phyloP scores from a whole-genome alignment of 2,888 invertebrate genomes.

The Sarcophaga rosellei region DNA sequence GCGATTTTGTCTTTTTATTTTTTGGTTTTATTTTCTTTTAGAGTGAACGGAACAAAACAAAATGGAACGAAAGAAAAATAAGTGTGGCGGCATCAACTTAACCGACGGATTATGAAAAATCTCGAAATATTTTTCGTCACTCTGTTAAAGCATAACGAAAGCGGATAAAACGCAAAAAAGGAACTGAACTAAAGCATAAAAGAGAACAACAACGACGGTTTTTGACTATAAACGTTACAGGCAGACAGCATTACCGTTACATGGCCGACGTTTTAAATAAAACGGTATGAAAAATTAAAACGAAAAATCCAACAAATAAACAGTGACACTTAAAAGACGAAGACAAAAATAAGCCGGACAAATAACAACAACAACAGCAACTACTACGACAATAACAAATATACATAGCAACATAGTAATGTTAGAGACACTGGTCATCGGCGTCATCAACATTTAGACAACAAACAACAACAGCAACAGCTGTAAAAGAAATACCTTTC shows the following conservation, averaged over 20 bases:
- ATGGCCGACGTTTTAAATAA: constrained; percentile 24
- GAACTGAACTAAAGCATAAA: not conserved
- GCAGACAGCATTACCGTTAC: constrained; percentile 38
- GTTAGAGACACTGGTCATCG: constrained; percentile 64
- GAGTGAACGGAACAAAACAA: not conserved
- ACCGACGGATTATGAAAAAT: constrained; percentile 48
- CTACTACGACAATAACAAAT: constrained; percentile 12
- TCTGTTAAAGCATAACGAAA: constrained; percentile 3
- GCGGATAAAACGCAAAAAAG: constrained; percentile 19
- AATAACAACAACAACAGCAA: constrained; percentile 30
- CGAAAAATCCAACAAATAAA: not conserved
- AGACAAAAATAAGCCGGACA: constrained; percentile 28
- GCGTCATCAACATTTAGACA: constrained; percentile 28
- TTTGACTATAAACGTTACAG: constrained; percentile 27
- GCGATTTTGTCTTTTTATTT: not conserved
- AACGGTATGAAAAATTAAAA: constrained; percentile 21
- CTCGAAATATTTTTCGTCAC: constrained; percentile 1
- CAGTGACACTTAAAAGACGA: constrained; percentile 26
- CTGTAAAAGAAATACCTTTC: not conserved
- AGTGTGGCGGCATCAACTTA: not conserved
- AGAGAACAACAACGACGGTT: constrained; percentile 35
- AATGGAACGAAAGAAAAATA: not conserved
- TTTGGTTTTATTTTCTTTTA: not conserved
- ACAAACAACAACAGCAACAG: not conserved
- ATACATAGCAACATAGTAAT: constrained; percentile 12